Conservation (phyloP, 2,888 invertebrate species). For the Tortricodes alternella region DNA sequence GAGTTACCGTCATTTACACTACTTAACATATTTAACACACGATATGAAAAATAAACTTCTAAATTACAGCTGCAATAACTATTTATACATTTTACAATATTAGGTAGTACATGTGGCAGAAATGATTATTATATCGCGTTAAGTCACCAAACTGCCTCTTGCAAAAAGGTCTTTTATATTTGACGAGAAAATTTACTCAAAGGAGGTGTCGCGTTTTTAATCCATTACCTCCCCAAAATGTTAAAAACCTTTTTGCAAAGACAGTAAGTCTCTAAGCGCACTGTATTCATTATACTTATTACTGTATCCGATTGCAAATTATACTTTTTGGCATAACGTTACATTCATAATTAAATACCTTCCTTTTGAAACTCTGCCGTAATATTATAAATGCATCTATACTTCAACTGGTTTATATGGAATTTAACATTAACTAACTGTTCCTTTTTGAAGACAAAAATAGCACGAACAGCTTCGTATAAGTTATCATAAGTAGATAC, state of each 20-base stretch:
- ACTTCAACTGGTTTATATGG: slow-evolving; percentile 59
- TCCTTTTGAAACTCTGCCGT: slow-evolving; percentile 46
- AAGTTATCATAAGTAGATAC: slow-evolving; percentile 60
- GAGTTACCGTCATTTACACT: slow-evolving; percentile 76
- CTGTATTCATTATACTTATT: slow-evolving; percentile 59
- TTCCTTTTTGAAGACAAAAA: slow-evolving; percentile 68
- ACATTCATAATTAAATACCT: slow-evolving; percentile 53
- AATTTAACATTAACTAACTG: slow-evolving; percentile 63
- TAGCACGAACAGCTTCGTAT: slow-evolving; percentile 65
- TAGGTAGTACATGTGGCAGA: slow-evolving; percentile 64
- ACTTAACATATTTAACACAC: slow-evolving; percentile 81
- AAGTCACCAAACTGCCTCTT: slow-evolving; percentile 13
- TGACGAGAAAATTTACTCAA: slow-evolving; percentile 3
- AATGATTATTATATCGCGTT: slow-evolving; percentile 62
- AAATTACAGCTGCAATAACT: slow-evolving; percentile 82
- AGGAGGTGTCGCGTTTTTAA: slow-evolving; percentile 12
- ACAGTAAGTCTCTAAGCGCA: slow-evolving; percentile 67
- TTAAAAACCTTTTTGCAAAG: slow-evolving; percentile 18
- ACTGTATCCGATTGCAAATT: slow-evolving; percentile 63
- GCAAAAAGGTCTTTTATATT: slow-evolving; percentile 3
- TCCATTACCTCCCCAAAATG: slow-evolving; percentile 1
- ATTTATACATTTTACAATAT: slow-evolving; percentile 81
- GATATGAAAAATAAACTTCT: slow-evolving; percentile 83
- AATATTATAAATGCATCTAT: slow-evolving; percentile 65
- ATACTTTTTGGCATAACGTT: slow-evolving; percentile 54